These are phyloP conservation scores for Mesorhabditis spiculigera DNA, from an alignment of 2,888 invertebrate species.

Conservation along the genomic window DNA sequence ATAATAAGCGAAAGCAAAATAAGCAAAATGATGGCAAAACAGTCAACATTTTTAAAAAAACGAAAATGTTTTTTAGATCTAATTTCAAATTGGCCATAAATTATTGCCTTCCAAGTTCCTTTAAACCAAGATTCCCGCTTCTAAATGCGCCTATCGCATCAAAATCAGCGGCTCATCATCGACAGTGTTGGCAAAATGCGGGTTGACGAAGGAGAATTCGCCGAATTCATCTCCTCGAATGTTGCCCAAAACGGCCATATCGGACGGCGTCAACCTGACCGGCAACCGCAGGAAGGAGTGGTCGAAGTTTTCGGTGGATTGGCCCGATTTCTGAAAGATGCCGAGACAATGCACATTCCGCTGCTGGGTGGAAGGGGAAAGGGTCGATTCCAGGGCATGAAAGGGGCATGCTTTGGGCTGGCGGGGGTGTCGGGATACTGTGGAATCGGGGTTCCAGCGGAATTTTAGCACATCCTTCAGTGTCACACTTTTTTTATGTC, in stretches of 20 bases:
- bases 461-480: too few species aligned
- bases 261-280: conserved; percentile 65
- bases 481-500: too few species aligned
- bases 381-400: too few species aligned
- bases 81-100: background rate
- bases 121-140: too few species aligned
- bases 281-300: conserved; percentile 65
- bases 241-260: conserved; percentile 64
- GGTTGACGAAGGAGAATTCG: conserved; percentile 62
- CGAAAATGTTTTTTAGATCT: background rate
- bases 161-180: background rate
- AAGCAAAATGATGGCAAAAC: too few species aligned
- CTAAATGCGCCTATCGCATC: background rate
- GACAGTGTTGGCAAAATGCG: conserved; percentile 51
- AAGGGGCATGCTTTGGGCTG: too few species aligned
- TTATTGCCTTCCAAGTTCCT: background rate
- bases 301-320: conserved; percentile 68
- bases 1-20: too few species aligned
- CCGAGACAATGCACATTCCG: too few species aligned
- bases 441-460: too few species aligned
- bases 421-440: too few species aligned
- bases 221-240: conserved; percentile 63
- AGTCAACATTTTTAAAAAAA: too few species aligned
- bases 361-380: too few species aligned
- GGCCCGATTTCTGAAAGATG: conserved; percentile 63